Evolutionary conservation across 2,888 invertebrate genomes (phyloP), one percentile per base, ranked within the genome.

Genomic region (Anodontia alba): DNA sequence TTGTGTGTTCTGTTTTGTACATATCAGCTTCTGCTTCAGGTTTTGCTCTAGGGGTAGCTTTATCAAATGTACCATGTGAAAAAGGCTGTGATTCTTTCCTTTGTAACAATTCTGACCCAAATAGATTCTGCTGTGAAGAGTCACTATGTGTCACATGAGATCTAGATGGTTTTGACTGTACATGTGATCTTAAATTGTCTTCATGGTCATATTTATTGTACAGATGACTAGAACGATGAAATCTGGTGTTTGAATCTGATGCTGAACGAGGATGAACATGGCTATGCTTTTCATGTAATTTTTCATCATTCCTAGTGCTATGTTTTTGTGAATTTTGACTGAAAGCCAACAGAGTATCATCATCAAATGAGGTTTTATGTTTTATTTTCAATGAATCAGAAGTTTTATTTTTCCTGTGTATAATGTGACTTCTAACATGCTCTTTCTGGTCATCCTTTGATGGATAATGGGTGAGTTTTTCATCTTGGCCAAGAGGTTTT

Each of bases 131-230:
- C 12, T 33, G 5, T 3, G 62, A 62, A 7, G 33, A 8, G 7
- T 10, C 20, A 33, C 17, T 20, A 46, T 46, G 17, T 46, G 31
- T 5, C 7, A 29, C 23, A 62, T 33, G 33, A 62, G 62, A 62
- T 33, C 62, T 62, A 10, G 62, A 29, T 8, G 31, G 62, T 62
- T 62, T 62, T 17, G 62, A 62, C 31, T 62, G 62, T 17, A 31
- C 12, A 33, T 62, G 62, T 7, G 62, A 33, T 33, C 62, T 62
- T 62, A 62, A 33, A 33, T 62, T 62, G 33, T 62, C 62, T 17
- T 62, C 62, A 8, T 26, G 3, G 26, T 29, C 15, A 54, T 54
- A 54, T 26, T 12, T 23, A 7, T 26, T 26, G n/a, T 54, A 26
- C 7, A 8, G 23, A n/a, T 26, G 7, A 33, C 17, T 15, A 1